Percentiles rank a stretch among this genome's conserved stretches.
These are phyloP conservation scores for Spialia ferax DNA, from an alignment of 2,888 invertebrate genomes.

Conservation along the genomic window DNA sequence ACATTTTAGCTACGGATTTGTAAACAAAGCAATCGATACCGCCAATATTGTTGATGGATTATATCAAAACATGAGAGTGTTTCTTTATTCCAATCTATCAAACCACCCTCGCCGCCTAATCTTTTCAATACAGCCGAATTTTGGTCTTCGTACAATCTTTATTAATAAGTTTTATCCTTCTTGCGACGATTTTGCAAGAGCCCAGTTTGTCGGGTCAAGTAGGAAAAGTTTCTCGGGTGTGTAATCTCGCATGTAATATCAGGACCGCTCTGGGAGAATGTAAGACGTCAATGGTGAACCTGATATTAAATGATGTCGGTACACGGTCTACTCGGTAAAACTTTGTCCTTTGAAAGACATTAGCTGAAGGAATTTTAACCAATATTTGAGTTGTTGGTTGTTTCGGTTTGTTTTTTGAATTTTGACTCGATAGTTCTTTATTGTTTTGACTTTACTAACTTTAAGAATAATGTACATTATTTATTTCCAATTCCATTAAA, in stretches of 20 bases:
- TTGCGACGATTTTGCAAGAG: slow-evolving; percentile 5
- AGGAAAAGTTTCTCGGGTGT: slow-evolving; percentile 26
- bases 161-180: slow-evolving; percentile 24
- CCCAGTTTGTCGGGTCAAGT: slow-evolving; percentile 21
- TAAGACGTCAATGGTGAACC: slow-evolving; percentile 17
- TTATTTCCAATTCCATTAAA: too few relatives aligned
- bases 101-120: slow-evolving; percentile 8
- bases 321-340: slow-evolving; percentile 5
- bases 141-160: slow-evolving; percentile 8
- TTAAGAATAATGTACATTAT: too few relatives aligned
- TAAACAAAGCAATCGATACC: not conserved
- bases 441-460: too few relatives aligned
- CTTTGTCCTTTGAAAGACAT: not conserved
- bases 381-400: not conserved
- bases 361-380: not conserved
- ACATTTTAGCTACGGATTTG: not conserved
- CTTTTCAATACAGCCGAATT: not conserved
- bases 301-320: slow-evolving; percentile 28
- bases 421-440: too few relatives aligned
- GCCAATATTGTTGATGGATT: not conserved
- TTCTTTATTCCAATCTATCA: not conserved
- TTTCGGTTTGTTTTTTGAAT: not conserved
- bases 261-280: slow-evolving; percentile 24
- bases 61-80: not conserved
- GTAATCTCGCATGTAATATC: slow-evolving; percentile 34